Base-by-base conservation (phyloP, 2,888 invertebrate genomes). In the Dolichopus griseipennis region DNA sequence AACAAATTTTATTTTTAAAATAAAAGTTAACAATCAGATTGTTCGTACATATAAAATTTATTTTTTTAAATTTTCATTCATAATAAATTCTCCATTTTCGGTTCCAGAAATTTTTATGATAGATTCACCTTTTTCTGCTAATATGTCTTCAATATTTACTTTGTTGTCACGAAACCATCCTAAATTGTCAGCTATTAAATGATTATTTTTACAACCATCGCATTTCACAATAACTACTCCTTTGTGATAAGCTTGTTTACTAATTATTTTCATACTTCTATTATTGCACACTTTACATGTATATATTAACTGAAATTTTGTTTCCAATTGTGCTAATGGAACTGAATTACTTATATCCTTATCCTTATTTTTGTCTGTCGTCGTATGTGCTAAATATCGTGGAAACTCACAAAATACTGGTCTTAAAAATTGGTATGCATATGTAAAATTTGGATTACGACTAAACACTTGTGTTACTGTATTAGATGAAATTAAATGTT, bases 101-200 rank as follows among this genome's bases (percentile, higher is more conserved):
- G 62, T 61, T 20, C 10, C 18, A 21, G 20, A 7, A 21, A 83
- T 83, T 80, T 81, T 88, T 62, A 81, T 83, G 61, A 97, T 92
- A 7, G 82, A 84, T 83, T 97, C 96, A 1, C 97, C 97, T 76
- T 92, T 95, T 69, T 88, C 88, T 21, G 88, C 89, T 78, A 97
- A 83, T 52, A 96, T 92, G 72, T 92, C 90, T 83, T 97, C 97
- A 74, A 98, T 93, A 77, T 97, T 97, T 71, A 85, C 86, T 75
- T 87, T 89, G 0, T 88, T 88, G 76, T 94, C 91, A 0, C 88
- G 84, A 78, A 97, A 98, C 97, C 97, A 98, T 72, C 92, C 92
- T 1, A 98, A 84, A 81, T 98, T 96, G 78, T 98, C 97, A 0
- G 97, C 97, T 72, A 98, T 97, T 33, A 98, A 83, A 82, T 98